These are phyloP conservation scores for Ganaspis sp. DNA, from an alignment of 1,140 invertebrate genomes.

Conservation along the genomic window DNA sequence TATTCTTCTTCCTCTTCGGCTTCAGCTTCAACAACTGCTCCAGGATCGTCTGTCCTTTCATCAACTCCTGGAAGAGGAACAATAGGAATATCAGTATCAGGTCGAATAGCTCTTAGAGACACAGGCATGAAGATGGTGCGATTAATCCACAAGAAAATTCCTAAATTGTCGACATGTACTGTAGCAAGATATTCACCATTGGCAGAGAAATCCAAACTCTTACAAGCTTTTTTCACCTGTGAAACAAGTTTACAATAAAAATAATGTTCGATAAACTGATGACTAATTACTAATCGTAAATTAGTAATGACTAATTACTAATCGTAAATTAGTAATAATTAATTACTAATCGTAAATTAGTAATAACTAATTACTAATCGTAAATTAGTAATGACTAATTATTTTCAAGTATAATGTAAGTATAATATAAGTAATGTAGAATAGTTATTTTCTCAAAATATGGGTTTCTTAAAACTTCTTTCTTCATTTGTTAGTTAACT, in stretches of 20 bases:
- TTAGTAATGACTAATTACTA: too few relatives aligned
- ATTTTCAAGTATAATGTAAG: too few relatives aligned
- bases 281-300: too few relatives aligned
- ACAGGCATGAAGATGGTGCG: conserved; percentile 89
- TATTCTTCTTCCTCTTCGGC: conserved; percentile 81
- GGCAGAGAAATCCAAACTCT: conserved; percentile 92
- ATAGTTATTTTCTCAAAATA: too few relatives aligned
- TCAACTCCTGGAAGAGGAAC: conserved; percentile 79
- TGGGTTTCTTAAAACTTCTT: too few relatives aligned
- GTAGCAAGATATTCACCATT: conserved; percentile 94
- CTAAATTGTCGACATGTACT: conserved; percentile 90
- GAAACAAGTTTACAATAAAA: conserved; percentile 38
- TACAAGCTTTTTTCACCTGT: conserved; percentile 83
- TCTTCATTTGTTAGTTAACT: too few relatives aligned
- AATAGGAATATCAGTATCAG: conserved; percentile 78
- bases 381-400: too few relatives aligned
- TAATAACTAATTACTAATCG: too few relatives aligned
- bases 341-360: too few relatives aligned
- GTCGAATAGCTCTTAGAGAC: conserved; percentile 84
- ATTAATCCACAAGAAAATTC: conserved; percentile 97
- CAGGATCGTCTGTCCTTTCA: conserved; percentile 50
- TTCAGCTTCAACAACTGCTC: conserved; percentile 70
- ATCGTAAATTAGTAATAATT: too few relatives aligned
- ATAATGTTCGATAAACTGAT: neutral
- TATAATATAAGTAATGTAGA: too few relatives aligned